phyloP scores from a whole-genome alignment of 2,888 invertebrate species.

The Quadroppia sp. region DNA sequence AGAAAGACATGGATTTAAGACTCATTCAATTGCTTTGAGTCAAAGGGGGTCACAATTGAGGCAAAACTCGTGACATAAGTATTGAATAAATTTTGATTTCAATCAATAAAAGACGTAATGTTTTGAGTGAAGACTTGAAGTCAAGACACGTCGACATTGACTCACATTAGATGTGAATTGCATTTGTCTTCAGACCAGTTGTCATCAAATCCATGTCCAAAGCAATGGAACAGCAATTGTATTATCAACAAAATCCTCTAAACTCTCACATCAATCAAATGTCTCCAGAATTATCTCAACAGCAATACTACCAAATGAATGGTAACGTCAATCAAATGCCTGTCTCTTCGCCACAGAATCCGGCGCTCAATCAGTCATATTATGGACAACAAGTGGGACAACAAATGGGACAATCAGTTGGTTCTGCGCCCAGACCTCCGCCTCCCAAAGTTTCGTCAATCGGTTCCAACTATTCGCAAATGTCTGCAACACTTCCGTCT shows the following conservation, averaged over 20 bases:
- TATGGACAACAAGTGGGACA: not conserved
- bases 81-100: too few relatives aligned
- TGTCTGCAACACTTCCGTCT: constrained; percentile 11
- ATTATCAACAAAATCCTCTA: constrained; percentile 3
- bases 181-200: not conserved
- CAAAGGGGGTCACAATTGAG: not conserved
- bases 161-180: not conserved
- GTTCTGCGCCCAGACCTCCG: not conserved
- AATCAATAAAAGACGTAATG: too few relatives aligned
- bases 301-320: constrained; percentile 29
- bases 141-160: constrained; percentile 35
- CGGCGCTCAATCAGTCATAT: not conserved
- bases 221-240: constrained; percentile 23
- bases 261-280: not conserved
- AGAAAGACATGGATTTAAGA: not conserved
- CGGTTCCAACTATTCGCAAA: not conserved
- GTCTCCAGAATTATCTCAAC: not conserved
- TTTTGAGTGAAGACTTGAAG: too few relatives aligned
- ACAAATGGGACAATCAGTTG: not conserved
- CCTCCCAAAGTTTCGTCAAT: not conserved
- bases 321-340: not conserved
- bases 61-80: too few relatives aligned
- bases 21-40: not conserved
- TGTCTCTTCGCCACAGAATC: not conserved
- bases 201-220: not conserved